Percentiles rank a stretch among this genome's conserved stretches.
Evolutionary conservation across 1,140 invertebrate species (phyloP).

Genomic region (Drosophila asahinai): DNA sequence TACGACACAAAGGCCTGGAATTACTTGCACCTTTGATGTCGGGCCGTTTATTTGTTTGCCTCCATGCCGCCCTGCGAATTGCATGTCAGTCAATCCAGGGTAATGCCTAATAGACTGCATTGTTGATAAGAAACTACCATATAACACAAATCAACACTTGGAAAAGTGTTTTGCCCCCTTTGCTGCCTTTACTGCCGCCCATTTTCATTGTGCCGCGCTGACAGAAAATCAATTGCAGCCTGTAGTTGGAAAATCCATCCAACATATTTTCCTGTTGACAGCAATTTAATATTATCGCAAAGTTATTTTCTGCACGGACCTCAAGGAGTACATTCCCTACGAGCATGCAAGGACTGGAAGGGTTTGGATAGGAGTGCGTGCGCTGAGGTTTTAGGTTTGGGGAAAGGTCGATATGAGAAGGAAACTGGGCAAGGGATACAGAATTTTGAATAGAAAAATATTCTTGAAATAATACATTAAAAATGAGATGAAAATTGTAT

Average conservation of each 20-base stretch:
- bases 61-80: constrained; percentile 38
- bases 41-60: constrained; percentile 68
- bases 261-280: constrained; percentile 82
- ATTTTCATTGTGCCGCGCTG: constrained; percentile 52
- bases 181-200: constrained; percentile 6
- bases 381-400: constrained; percentile 11
- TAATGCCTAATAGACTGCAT: constrained; percentile 74
- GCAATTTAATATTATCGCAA: constrained; percentile 82
- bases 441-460: background rate
- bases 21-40: constrained; percentile 77
- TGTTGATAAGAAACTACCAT: constrained; percentile 79
- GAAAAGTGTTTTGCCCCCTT: constrained; percentile 72
- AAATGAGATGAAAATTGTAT: background rate
- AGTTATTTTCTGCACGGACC: constrained; percentile 78
- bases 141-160: constrained; percentile 81
- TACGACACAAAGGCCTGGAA: constrained; percentile 70
- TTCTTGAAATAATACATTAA: background rate
- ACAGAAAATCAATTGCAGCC: constrained; percentile 77
- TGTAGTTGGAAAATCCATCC: constrained; percentile 68
- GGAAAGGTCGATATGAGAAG: constrained; percentile 1
- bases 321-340: constrained; percentile 35
- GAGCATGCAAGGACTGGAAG: constrained; percentile 53
- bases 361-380: constrained; percentile 20
- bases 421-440: background rate
- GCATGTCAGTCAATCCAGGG: constrained; percentile 67